Evolutionary conservation across 2,113 vertebrate species (phyloP).

Genomic region (Motacilla alba): DNA sequence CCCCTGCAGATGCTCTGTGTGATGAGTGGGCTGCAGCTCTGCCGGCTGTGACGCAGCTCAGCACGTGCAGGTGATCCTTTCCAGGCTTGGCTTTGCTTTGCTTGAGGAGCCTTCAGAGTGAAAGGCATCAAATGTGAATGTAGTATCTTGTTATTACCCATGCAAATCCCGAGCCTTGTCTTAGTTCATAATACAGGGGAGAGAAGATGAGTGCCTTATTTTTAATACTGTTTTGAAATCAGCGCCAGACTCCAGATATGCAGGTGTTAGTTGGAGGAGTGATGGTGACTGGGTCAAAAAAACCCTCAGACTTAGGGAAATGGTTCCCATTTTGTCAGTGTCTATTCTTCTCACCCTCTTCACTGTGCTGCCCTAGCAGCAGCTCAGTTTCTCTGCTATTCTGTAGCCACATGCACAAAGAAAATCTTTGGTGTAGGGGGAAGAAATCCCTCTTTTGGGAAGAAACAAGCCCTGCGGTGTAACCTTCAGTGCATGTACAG

Average conservation of each 20-base stretch:
- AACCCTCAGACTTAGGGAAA: background rate
- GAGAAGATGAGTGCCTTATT: background rate
- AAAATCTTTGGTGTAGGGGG: background rate
- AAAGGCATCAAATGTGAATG: background rate
- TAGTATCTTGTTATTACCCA: background rate
- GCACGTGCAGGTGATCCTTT: accelerated
- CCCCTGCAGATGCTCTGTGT: background rate
- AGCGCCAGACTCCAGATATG: background rate
- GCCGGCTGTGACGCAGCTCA: background rate
- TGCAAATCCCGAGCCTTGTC: background rate
- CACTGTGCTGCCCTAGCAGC: accelerated
- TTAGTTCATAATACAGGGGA: background rate
- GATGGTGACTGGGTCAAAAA: background rate
- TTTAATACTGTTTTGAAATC: background rate
- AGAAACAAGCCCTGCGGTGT: background rate
- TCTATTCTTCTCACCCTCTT: background rate
- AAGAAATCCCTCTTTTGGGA: background rate
- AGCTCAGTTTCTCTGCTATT: background rate
- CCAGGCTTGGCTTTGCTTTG: background rate
- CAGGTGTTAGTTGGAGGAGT: background rate
- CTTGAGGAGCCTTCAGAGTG: background rate
- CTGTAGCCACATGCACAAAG: accelerated
- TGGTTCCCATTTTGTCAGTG: background rate
- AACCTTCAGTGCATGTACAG: background rate
- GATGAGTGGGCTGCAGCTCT: background rate